phyloP scores from a whole-genome alignment of 2,888 invertebrate species.

The Erebia ligea region DNA sequence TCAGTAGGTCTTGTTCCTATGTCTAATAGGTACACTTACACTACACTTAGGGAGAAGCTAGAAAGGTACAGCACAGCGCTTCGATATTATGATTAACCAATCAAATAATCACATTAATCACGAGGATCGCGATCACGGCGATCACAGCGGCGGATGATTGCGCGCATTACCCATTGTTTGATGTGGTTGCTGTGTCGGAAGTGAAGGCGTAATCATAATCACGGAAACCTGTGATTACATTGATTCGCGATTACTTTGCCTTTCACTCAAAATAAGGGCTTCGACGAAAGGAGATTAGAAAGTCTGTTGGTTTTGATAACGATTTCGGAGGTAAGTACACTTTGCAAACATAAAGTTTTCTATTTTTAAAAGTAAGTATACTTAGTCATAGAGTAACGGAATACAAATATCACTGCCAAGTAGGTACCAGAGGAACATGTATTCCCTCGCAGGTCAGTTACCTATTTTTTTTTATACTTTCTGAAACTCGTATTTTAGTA shows the following conservation, averaged over 20 bases:
- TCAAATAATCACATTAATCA: conserved; percentile 57
- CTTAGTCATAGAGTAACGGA: no score
- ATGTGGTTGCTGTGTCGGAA: conserved; percentile 20
- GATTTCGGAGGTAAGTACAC: neutral
- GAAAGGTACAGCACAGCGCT: conserved; percentile 14
- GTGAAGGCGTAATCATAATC: conserved; percentile 28
- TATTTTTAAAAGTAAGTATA: no score
- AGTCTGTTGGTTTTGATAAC: conserved; percentile 10
- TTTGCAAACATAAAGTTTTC: no score
- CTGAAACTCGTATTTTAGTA: no score
- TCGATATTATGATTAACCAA: conserved; percentile 48
- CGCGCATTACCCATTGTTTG: conserved; percentile 35
- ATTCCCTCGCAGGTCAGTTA: no score
- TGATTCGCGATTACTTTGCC: conserved; percentile 22
- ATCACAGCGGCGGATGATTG: conserved; percentile 31
- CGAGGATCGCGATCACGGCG: conserved; percentile 27
- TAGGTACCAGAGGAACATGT: no score
- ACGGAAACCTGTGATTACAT: conserved; percentile 24
- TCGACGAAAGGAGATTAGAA: conserved; percentile 22
- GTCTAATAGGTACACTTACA: neutral
- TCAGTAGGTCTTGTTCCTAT: neutral
- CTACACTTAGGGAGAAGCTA: conserved; percentile 2
- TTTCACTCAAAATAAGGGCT: conserved; percentile 30
- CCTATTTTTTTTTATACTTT: no score
- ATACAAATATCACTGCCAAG: no score